Percentiles rank a stretch among this genome's conserved stretches.
These are phyloP conservation scores for Cryptus armator DNA, from an alignment of 2,888 invertebrate species.

Conservation along the genomic window DNA sequence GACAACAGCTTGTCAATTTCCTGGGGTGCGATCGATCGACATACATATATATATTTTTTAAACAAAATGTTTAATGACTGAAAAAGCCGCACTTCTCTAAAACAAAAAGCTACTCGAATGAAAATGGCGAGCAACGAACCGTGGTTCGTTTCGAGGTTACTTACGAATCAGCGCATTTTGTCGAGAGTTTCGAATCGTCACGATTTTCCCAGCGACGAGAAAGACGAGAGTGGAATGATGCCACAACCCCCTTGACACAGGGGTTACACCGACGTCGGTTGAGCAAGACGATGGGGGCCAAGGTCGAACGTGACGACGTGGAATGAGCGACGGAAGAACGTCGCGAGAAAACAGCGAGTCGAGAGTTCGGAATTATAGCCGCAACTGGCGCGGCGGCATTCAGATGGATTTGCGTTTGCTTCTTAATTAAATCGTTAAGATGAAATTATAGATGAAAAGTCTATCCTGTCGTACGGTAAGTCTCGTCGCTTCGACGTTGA, in stretches of 20 bases:
- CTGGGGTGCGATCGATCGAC: background rate
- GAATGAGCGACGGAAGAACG: conserved; percentile 46
- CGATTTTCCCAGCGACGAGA: conserved; percentile 37
- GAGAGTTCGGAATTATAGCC: conserved; percentile 3
- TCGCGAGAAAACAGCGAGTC: conserved; percentile 8
- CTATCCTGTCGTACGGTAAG: background rate
- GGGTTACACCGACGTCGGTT: conserved; percentile 50
- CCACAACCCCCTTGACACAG: conserved; percentile 36
- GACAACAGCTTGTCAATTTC: background rate
- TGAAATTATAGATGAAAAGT: conserved; percentile 37
- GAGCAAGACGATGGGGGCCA: conserved; percentile 50
- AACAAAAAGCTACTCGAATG: background rate
- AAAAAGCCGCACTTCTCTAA: background rate
- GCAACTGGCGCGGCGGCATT: conserved; percentile 11
- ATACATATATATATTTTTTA: background rate
- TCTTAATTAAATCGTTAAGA: conserved; percentile 63
- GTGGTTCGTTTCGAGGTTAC: background rate
- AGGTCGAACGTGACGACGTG: conserved; percentile 64
- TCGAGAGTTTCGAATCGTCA: conserved; percentile 38
- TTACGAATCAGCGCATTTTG: conserved; percentile 32
- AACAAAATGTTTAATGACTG: background rate
- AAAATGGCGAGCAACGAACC: conserved; percentile 43
- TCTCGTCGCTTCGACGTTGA: background rate
- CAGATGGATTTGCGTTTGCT: conserved; percentile 24
- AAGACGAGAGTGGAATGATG: conserved; percentile 37